Percentiles rank a stretch among this genome's conserved stretches.
phyloP scores from a whole-genome alignment of 1,140 invertebrate species.

The Cydia fagiglandana region DNA sequence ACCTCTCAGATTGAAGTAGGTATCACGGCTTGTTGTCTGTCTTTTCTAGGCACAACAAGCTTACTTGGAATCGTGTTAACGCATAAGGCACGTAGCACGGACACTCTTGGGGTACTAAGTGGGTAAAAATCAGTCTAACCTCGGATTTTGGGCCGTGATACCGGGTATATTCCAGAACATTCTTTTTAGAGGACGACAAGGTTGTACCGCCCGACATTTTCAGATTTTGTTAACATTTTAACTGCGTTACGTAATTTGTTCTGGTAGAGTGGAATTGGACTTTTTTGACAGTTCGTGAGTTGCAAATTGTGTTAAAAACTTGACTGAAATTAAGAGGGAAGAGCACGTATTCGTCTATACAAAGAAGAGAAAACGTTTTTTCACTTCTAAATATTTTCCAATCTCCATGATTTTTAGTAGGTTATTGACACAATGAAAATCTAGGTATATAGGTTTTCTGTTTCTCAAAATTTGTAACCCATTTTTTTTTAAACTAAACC shows the following conservation, averaged over 20 bases:
- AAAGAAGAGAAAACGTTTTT: too few species aligned
- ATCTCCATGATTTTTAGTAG: too few species aligned
- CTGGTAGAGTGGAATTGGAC: not conserved
- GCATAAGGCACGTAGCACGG: not conserved
- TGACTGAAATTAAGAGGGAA: too few species aligned
- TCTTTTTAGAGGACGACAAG: not conserved
- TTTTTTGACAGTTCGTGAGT: not conserved
- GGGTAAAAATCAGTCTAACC: conserved; percentile 13
- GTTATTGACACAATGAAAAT: too few species aligned
- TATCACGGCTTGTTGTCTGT: not conserved
- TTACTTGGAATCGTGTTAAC: conserved; percentile 9
- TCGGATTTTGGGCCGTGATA: not conserved
- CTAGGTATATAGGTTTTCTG: too few species aligned
- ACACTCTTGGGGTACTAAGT: not conserved
- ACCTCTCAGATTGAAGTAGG: not conserved
- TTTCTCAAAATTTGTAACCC: too few species aligned
- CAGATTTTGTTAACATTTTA: not conserved
- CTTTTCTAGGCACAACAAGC: not conserved
- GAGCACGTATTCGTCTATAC: too few species aligned
- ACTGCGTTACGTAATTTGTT: not conserved
- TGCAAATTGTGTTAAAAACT: not conserved
- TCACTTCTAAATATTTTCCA: too few species aligned
- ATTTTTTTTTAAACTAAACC: too few species aligned
- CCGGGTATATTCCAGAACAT: not conserved
- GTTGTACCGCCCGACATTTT: not conserved